Base-by-base conservation (phyloP, 2,888 invertebrate species). In the Drosophila mimica region DNA sequence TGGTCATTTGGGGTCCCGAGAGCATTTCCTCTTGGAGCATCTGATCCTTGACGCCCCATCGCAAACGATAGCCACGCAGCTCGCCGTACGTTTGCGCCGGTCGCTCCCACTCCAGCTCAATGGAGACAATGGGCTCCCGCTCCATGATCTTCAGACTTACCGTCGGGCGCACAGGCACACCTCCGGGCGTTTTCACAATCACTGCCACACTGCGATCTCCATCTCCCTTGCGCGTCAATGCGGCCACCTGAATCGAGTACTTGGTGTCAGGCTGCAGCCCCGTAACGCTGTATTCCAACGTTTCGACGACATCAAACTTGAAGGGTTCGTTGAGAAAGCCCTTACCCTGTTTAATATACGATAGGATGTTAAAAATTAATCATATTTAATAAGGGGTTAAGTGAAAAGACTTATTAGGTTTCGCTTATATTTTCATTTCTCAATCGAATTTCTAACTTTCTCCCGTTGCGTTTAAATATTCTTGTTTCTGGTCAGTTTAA, bases 171-270 rank as follows among this genome's bases (percentile, higher is more conserved):
- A 97, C 97, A 46, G 98, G 98, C 62, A 98, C 98, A 79, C 98
- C 98, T 63, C 99, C 98, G 34, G 98, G 98, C 2, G 99, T 99
- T 93, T 96, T 96, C 3, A 98, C 96, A 72, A 95, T 95, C 66
- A 96, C 96, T 31, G 98, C 97, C 72, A 96, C 94, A 92, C 98
- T 98, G 79, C 98, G 95, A 92, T 97, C 97, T 28, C 99, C 99
- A 93, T 99, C 99, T 51, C 99, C 99, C 93, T 98, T 98, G 76
- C 98, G 95, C 5, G 99, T 99, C 73, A 99, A 94, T 0, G 99
- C 99, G 0, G 98, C 98, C 69, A 99, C 98, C 94, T 98, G 97
- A 69, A 99, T 96, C 63, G 96, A 96, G 94, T 99, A 99, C 86
- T 96, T 95, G 0, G 99, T 98, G 91, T 99, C 99, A 5, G 99